Conservation (phyloP, 2,797 vertebrate species). For the Sciurus vulgaris region DNA sequence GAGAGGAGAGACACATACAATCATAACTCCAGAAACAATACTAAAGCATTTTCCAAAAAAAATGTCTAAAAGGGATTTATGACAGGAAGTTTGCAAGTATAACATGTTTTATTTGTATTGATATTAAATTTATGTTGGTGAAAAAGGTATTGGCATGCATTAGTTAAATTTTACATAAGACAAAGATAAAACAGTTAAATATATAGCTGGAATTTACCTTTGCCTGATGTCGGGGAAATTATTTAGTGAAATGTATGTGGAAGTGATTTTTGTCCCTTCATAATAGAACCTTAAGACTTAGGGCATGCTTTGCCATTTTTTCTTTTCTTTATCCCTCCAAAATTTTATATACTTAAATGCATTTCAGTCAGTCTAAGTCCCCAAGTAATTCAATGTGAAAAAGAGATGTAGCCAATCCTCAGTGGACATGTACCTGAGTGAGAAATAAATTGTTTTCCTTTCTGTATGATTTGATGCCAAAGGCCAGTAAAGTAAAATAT, state of each 20-base stretch:
- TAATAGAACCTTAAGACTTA: background rate
- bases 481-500: background rate
- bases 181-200: background rate
- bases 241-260: background rate
- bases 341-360: background rate
- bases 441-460: background rate
- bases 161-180: background rate
- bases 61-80: background rate
- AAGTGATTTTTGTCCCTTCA: slow-evolving; percentile 3
- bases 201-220: background rate
- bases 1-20: background rate
- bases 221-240: background rate
- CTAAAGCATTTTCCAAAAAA: background rate
- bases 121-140: background rate
- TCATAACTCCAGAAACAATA: background rate
- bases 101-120: background rate
- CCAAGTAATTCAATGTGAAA: background rate
- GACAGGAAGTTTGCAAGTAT: background rate
- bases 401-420: background rate
- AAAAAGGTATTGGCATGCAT: background rate
- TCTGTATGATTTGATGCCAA: background rate
- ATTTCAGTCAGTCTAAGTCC: background rate
- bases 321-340: background rate
- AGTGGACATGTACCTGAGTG: background rate
- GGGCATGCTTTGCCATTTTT: background rate